These are phyloP conservation scores for Rhagonycha fulva DNA, from an alignment of 2,888 invertebrate species.

Conservation along the genomic window DNA sequence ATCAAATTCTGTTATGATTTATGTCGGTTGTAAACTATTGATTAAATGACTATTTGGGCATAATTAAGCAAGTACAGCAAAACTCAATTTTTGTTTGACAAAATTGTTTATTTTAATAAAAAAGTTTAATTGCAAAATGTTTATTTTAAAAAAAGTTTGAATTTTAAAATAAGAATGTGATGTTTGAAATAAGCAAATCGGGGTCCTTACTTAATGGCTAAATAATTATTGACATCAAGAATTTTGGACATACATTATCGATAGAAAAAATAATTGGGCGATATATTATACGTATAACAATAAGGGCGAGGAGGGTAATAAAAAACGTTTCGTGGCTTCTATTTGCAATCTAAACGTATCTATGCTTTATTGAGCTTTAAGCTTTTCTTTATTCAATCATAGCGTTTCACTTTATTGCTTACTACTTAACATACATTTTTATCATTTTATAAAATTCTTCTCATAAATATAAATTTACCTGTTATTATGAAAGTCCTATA, in stretches of 20 bases:
- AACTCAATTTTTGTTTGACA: background rate
- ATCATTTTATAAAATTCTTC: background rate
- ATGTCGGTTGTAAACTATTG: background rate
- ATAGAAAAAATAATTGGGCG: background rate
- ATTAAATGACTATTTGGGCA: background rate
- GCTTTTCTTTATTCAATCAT: background rate
- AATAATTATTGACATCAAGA: background rate
- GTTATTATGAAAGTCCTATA: background rate
- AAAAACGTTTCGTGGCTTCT: background rate
- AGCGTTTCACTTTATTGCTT: background rate
- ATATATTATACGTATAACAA: background rate
- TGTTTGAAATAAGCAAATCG: background rate
- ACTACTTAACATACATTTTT: background rate
- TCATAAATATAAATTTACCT: background rate
- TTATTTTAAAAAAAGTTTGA: background rate
- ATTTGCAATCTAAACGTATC: background rate
- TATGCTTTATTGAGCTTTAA: background rate
- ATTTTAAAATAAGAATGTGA: background rate
- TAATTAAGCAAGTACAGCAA: background rate
- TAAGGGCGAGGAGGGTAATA: background rate
- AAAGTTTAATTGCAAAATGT: background rate
- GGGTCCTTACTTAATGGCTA: background rate
- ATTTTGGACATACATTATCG: background rate
- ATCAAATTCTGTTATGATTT: background rate
- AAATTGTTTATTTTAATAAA: background rate